These are phyloP conservation scores for Morelia viridis DNA, from an alignment of 2,797 vertebrate genomes.

Conservation along the genomic window DNA sequence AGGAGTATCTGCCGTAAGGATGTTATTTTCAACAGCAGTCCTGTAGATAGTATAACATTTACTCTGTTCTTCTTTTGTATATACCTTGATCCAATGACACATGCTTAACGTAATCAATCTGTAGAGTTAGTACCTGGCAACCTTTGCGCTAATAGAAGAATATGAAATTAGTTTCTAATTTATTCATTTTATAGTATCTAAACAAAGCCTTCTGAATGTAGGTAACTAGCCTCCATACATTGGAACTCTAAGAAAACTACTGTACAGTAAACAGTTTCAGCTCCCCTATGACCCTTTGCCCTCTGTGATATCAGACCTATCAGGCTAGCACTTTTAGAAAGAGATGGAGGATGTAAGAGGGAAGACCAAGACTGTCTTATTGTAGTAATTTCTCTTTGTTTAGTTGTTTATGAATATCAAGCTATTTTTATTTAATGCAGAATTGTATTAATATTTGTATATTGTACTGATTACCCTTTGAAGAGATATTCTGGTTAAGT, in stretches of 20 bases:
- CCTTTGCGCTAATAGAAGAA: neutral
- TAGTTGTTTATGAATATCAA: too few relatives aligned
- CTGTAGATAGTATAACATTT: neutral
- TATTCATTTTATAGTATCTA: neutral
- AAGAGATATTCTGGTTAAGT: neutral
- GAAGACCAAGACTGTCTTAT: neutral
- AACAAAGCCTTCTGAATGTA: neutral
- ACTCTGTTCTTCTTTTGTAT: neutral
- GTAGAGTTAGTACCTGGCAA: neutral
- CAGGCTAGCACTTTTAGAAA: neutral
- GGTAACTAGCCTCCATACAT: neutral
- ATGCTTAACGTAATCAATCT: neutral
- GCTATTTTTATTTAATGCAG: neutral
- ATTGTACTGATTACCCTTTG: neutral
- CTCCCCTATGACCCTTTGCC: neutral
- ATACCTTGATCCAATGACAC: neutral
- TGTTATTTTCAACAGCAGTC: neutral
- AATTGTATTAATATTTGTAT: neutral
- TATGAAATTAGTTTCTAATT: neutral
- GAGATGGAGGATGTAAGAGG: neutral
- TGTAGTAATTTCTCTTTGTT: neutral
- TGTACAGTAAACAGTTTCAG: neutral
- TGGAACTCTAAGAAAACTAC: neutral
- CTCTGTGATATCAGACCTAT: neutral
- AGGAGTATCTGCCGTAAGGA: neutral